Evolutionary conservation across 2,888 invertebrate genomes (phyloP), one percentile per base, ranked within the genome.

Genomic region (Yponomeuta cagnagella): DNA sequence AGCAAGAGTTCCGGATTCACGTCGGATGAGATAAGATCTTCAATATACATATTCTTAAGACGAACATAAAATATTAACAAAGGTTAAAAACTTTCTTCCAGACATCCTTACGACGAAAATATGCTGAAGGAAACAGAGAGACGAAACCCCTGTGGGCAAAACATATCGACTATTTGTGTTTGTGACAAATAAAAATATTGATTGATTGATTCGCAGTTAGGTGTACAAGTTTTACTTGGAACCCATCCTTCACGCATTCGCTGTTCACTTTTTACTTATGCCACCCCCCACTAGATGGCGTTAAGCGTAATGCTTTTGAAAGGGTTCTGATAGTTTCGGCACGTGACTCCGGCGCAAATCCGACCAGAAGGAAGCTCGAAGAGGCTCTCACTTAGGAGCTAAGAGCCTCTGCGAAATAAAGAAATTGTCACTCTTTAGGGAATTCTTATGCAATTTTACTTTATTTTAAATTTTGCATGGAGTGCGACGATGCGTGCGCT

Each of bases 261-360:
- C 65, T 0, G 31, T 12, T 10, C 12, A 12, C 65, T 33, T 2
- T n/a, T 48, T 48, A 30, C 67, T 72, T 33, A 9, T 2, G 6
- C 75, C 76, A 37, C 0, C 64, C 23, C 23, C 2, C 68, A 48
- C 68, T 48, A 43, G 43, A 72, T 72, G 73, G 70, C 72, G 74
- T 77, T 77, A 74, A 77, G 78, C 77, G 79, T 86, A 85, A 87
- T 83, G 84, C 87, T 81, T 77, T 78, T 82, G 85, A 86, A 86
- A 87, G 88, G 86, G 87, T 85, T 68, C 68, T 77, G 83, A 79
- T 75, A 78, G 79, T 72, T 70, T 37, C 71, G 74, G 80, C 79
- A 80, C 85, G 86, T 87, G 87, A 81, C 80, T 74, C 76, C 75
- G 72, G 74, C 74, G 77, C 80, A 79, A 82, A 82, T 82, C 82